Base-by-base conservation (phyloP, 2,888 invertebrate genomes). In the Bhutanitis thaidina region DNA sequence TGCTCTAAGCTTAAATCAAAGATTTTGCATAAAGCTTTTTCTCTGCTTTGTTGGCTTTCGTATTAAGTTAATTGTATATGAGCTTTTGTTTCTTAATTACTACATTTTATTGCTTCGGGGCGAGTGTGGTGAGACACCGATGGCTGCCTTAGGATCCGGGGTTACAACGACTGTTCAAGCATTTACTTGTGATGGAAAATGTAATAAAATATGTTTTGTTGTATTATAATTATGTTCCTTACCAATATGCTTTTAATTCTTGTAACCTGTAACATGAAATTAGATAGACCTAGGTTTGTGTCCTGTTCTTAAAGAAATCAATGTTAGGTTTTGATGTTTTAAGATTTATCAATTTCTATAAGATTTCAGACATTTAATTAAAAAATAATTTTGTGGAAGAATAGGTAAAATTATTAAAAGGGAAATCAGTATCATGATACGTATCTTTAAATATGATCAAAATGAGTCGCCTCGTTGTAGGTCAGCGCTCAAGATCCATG, bases 201-300 rank as follows among this genome's bases (percentile, higher is more conserved):
- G 75, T 80, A 77, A 70, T 67, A 77, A 78, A 75, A 74, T 20
- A 20, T 64, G 64, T 80, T 81, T 82, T 81, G 77, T 82, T 82
- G 74, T 81, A 80, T 76, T 79, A 81, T 77, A 82, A 75, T 70
- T 69, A 78, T 71, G 74, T 80, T 83, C 77, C 76, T 80, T 80
- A 64, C 62, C 66, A 60, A 37, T 38, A 41, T 55, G 61, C 53
- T 50, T 70, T 14, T 49, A 12, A 67, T 70, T 62, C 62, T 65
- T 70, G 64, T 46, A 44, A 56, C 38, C 59, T 57, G 50, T 49
- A 20, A 7, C 20, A 2, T 20, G 5, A 20, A 20, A 20, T n/a
- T n/a, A n/a, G n/a, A n/a, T n/a, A n/a, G n/a, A n/a, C n/a, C n/a
- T n/a, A n/a, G n/a, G n/a, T n/a, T n/a, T n/a, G n/a, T n/a, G n/a